A percentile compares a stretch with the other conserved stretches of the same genome.
phyloP scores from a whole-genome alignment of 1,140 invertebrate genomes.

The Diabrotica virgifera region DNA sequence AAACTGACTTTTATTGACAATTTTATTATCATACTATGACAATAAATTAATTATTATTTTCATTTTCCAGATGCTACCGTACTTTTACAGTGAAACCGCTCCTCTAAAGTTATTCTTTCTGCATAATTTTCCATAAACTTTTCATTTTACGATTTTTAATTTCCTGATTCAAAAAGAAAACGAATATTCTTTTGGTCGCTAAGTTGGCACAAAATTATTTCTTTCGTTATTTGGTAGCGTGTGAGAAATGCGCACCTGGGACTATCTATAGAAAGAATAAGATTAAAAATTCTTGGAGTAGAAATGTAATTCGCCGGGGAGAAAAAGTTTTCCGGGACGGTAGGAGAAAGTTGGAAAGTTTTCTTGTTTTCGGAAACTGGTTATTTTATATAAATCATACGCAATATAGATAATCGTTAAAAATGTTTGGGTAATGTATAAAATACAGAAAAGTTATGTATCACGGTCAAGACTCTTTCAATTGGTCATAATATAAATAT shows the following conservation, averaged over 20 bases:
- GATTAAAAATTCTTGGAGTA: slow-evolving; percentile 3
- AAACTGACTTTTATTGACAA: too few species aligned
- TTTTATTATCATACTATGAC: too few species aligned
- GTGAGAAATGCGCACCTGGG: slow-evolving; percentile 1
- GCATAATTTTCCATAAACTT: background rate
- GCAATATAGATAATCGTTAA: too few species aligned
- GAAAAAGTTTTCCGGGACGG: background rate
- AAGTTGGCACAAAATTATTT: slow-evolving; percentile 3
- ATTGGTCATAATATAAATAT: too few species aligned
- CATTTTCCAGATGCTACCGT: too few species aligned
- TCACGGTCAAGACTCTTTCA: too few species aligned
- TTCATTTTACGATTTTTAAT: background rate
- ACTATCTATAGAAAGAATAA: slow-evolving; percentile 3
- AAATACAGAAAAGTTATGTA: too few species aligned
- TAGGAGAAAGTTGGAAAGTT: background rate
- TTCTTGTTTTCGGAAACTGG: background rate
- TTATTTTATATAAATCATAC: too few species aligned
- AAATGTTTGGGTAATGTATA: too few species aligned
- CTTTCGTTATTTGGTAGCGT: background rate
- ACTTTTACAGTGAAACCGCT: slow-evolving; percentile 9
- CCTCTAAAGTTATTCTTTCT: slow-evolving; percentile 1
- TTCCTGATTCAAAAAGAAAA: slow-evolving; percentile 1
- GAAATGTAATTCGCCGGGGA: background rate
- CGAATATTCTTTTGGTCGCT: background rate
- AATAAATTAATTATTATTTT: too few species aligned